Conservation (phyloP, 2,113 vertebrate species). For the Sinocyclocheilus maitianheensis region DNA sequence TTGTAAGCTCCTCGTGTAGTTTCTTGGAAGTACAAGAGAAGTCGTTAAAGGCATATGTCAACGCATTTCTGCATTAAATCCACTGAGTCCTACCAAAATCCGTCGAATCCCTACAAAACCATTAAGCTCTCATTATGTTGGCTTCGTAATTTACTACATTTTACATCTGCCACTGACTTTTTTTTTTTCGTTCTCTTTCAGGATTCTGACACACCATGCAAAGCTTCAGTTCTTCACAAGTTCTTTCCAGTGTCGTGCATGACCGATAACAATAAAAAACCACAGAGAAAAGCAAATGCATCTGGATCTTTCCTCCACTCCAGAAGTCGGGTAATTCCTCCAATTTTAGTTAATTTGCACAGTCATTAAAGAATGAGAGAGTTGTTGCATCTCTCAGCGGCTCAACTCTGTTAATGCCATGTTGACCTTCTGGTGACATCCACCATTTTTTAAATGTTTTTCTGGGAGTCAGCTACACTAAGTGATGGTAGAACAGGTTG, state of each 20-base stretch:
- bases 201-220: constrained; percentile 92
- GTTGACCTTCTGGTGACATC: neutral
- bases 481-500: neutral
- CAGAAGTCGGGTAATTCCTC: constrained; percentile 32
- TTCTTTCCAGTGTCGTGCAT: constrained; percentile 78
- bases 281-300: neutral
- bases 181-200: constrained; percentile 55
- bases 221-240: constrained; percentile 77
- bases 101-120: neutral
- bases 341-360: neutral
- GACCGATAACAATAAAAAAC: constrained; percentile 74
- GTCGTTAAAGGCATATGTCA: neutral
- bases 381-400: neutral
- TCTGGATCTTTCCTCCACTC: constrained; percentile 16
- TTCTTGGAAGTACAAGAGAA: neutral
- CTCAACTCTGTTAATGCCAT: neutral
- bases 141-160: neutral
- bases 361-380: neutral
- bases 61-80: neutral
- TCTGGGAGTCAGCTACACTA: neutral
- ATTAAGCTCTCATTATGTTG: neutral
- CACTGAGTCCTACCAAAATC: neutral
- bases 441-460: neutral
- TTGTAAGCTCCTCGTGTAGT: constrained; percentile 76
- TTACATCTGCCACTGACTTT: neutral